Evolutionary conservation across 2,888 invertebrate species (phyloP).

Genomic region (Belgica antarctica): DNA sequence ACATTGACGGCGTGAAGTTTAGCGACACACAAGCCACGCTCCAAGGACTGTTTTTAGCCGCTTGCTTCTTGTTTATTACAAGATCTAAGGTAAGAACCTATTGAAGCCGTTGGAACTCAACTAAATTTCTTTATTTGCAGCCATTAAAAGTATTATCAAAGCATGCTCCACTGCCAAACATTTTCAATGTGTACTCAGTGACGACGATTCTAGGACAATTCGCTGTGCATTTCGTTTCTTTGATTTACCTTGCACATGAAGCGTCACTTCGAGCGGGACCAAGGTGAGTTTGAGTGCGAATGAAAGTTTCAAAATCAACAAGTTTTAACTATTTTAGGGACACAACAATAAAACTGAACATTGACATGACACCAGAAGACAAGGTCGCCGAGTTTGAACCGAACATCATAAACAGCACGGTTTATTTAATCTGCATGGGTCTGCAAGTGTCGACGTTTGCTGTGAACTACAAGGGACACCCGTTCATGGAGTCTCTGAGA

Average conservation of each 20-base stretch:
- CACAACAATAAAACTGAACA: slow-evolving; percentile 56
- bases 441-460: slow-evolving; percentile 98
- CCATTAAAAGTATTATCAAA: slow-evolving; percentile 90
- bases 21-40: slow-evolving; percentile 97
- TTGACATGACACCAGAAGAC: slow-evolving; percentile 63
- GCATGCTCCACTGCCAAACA: slow-evolving; percentile 94
- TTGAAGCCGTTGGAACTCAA: slow-evolving; percentile 11
- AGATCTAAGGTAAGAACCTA: slow-evolving; percentile 82
- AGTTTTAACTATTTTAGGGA: slow-evolving; percentile 28
- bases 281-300: slow-evolving; percentile 60
- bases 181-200: slow-evolving; percentile 97
- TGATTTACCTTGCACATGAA: slow-evolving; percentile 84
- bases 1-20: slow-evolving; percentile 96
- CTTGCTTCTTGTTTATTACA: slow-evolving; percentile 97
- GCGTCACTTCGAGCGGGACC: slow-evolving; percentile 71
- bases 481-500: slow-evolving; percentile 94
- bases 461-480: slow-evolving; percentile 98
- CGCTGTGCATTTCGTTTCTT: slow-evolving; percentile 86
- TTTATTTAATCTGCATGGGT: slow-evolving; percentile 96
- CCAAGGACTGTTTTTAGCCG: slow-evolving; percentile 91
- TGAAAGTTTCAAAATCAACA: not conserved
- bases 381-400: slow-evolving; percentile 86
- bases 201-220: slow-evolving; percentile 93
- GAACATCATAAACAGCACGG: slow-evolving; percentile 93
- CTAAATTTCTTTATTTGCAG: slow-evolving; percentile 57